Evolutionary conservation across 2,797 vertebrate species (phyloP), one percentile per base, ranked within the genome.

Genomic region (Mionectes olivaceus): DNA sequence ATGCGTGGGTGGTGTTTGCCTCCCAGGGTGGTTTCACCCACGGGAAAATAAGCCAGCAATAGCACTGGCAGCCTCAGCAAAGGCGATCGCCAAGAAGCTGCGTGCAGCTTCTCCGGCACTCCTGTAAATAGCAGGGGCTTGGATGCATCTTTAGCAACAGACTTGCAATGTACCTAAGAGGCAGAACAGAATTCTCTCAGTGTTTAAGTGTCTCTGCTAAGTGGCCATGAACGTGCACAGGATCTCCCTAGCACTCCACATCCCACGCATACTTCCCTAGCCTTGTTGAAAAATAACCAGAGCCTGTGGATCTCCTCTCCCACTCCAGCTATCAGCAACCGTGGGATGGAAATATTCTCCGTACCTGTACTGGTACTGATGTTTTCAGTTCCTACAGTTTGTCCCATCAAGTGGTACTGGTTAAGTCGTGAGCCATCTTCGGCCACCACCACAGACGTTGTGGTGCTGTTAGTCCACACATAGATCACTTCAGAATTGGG

Each of bases 351-450:
- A 92, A 73, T 25, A 49, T 18, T 70, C 32, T 65, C 21, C 39
- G 39, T 97, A 99, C 99, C 99, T 98, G 99, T 98, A 94, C 99
- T 99, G 96, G 99, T 99, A 88, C 98, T 98, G 97, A 99, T 99
- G 96, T 99, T 98, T 97, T 99, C 99, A 0, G 98, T 99, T 75
- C 99, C 99, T 5, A 99, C 99, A 0, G 98, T 99, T 97, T 99
- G 99, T 80, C 99, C 99, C 49, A 99, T 98, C 96, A 99, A 97
- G 87, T 99, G 99, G 63, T 99, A 99, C 96, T 99, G 99, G 95
- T 99, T 99, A 83, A 99, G 98, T 18, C 99, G 98, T 21, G 99
- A 99, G n/a, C 99, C 99, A 1, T 99, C 99, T 89, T 99, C 99
- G 0, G 99, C 99, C 96, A 99, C 99, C 86, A 99, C 99, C 95